Percentiles rank a stretch among this genome's conserved stretches.
These are phyloP conservation scores for Drosophila melanosoma DNA, from an alignment of 2,888 invertebrate genomes.

Conservation along the genomic window DNA sequence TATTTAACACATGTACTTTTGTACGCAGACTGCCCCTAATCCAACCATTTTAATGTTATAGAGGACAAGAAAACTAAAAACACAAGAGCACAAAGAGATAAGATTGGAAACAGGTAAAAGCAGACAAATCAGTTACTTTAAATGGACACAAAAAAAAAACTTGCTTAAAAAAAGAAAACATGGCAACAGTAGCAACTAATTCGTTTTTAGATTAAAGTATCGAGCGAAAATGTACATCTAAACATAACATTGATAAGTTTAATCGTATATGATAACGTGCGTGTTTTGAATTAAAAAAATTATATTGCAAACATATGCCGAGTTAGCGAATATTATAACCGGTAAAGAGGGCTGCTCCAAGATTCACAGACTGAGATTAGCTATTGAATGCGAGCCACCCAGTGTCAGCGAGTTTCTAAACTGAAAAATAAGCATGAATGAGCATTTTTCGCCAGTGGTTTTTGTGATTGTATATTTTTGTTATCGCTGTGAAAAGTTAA, in stretches of 20 bases:
- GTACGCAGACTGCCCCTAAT: background rate
- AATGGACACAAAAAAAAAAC: background rate
- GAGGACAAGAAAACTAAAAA: background rate
- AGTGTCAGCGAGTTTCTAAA: conserved; percentile 20
- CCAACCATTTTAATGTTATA: background rate
- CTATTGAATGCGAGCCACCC: background rate
- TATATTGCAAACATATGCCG: background rate
- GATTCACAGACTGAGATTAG: background rate
- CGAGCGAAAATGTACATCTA: too few relatives aligned
- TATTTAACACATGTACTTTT: background rate
- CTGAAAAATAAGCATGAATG: conserved; percentile 58
- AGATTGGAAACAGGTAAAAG: background rate
- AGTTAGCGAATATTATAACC: conserved; percentile 8
- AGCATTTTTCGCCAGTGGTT: conserved; percentile 8
- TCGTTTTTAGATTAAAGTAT: background rate
- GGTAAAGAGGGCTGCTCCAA: conserved; percentile 9
- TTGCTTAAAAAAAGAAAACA: background rate
- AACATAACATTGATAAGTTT: background rate
- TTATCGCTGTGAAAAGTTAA: conserved; percentile 41
- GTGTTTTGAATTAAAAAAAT: background rate
- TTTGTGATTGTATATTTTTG: conserved; percentile 13
- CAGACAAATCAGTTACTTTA: background rate
- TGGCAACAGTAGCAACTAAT: background rate
- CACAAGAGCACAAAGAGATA: background rate
- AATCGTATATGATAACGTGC: background rate